Evolutionary conservation across 1,140 invertebrate genomes (phyloP), one percentile per base, ranked within the genome.

Genomic region (Proctacanthus coquilletti): DNA sequence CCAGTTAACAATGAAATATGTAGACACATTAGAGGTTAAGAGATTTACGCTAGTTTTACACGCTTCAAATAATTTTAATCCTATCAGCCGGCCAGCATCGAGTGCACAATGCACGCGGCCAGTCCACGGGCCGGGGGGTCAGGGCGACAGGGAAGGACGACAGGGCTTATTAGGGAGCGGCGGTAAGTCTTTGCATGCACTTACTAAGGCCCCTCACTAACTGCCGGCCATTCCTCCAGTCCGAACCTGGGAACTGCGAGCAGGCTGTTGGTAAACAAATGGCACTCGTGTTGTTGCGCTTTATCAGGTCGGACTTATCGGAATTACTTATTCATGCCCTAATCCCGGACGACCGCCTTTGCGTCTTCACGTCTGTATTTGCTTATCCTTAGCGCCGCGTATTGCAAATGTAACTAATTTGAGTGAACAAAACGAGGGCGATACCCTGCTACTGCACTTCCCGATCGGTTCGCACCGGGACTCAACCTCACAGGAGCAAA

Each of bases 51-150:
- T 13, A 13, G 23, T 27, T 27, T 27, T 27, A 27, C 23, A 27
- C 23, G 23, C 23, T 27, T 27, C 23, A 27, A 27, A 27, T 27
- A 27, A 27, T 27, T 27, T 13, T 27, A 27, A 27, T 27, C 23
- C 23, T 27, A 27, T 27, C 23, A 13, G 8, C 23, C 13, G 23
- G 23, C 8, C 23, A 27, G 8, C 8, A 9, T 27, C 23, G 23
- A 9, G 23, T 27, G 23, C 13, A 27, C 23, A 27, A 27, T 8
- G 23, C 8, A 13, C 23, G 23, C 23, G 13, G 23, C 23, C 23
- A 27, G 13, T 27, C 23, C 23, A 27, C 23, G 8, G 23, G 23
- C 23, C 23, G n/a, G n/a, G n/a, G n/a, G n/a, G n/a, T n/a, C n/a
- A n/a, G n/a, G n/a, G n/a, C n/a, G n/a, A n/a, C n/a, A n/a, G n/a